Evolutionary conservation across 2,888 invertebrate genomes (phyloP), one percentile per base, ranked within the genome.

Genomic region (Chymomyza caudatula): DNA sequence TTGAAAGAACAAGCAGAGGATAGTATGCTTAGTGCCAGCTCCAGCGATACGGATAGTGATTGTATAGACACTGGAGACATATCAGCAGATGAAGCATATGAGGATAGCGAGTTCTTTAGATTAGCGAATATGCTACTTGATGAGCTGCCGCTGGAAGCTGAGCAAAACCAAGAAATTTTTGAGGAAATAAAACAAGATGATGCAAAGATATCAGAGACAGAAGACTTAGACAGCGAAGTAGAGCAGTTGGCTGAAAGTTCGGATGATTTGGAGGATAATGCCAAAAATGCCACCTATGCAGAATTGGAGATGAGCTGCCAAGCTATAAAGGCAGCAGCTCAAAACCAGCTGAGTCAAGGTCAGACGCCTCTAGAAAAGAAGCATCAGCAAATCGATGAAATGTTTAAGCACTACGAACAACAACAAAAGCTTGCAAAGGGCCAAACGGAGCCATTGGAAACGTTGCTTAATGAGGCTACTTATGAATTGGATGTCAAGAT

Each of bases 11-110:
- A 37, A 4, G 11, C 29, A 15, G 71, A 66, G 53, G 59, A 71
- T 5, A 73, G n/a, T n/a, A n/a, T n/a, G n/a, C n/a, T n/a, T n/a
- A n/a, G 71, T 51, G 67, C 59, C 17, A 71, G 73, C 15, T 71
- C 77, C 3, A 74, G 71, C 1, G 69, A 71, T 4, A 80, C 65
- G 4, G 81, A 82, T 54, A 69, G 57, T 20, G 51, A 25, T 0
- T 63, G 68, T n/a, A 44, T n/a, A 4, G 3, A 1, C n/a, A 65
- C 51, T 1, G 13, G 5, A 6, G 66, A 67, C 1, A n/a, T n/a
- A n/a, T n/a, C n/a, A n/a, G n/a, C n/a, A n/a, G n/a, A n/a, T n/a
- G n/a, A n/a, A n/a, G n/a, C n/a, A n/a, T n/a, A n/a, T n/a, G n/a
- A n/a, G n/a, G n/a, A n/a, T n/a, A n/a, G n/a, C n/a, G n/a, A n/a